Evolutionary conservation across 2,888 invertebrate species (phyloP).

Genomic region (Heliothis peltigera): DNA sequence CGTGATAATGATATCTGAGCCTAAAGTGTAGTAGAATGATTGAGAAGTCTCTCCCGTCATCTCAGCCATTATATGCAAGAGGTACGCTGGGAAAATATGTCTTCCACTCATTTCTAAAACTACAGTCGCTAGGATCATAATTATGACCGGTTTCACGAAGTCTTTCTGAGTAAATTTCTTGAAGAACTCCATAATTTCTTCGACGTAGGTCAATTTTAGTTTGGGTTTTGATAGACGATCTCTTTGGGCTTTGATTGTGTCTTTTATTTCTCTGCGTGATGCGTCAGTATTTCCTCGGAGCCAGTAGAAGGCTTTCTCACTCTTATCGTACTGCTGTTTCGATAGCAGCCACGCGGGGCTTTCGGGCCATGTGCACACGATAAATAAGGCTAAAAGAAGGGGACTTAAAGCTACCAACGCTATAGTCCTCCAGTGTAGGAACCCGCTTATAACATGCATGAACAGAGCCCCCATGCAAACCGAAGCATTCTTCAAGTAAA

Average conservation of each 20-base stretch:
- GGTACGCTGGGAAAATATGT: constrained; percentile 72
- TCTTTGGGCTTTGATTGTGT: constrained; percentile 50
- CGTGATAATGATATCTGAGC: constrained; percentile 69
- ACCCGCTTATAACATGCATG: constrained; percentile 59
- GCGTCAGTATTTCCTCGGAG: constrained; percentile 83
- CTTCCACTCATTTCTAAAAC: constrained; percentile 70
- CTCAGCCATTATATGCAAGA: constrained; percentile 65
- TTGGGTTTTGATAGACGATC: constrained; percentile 25
- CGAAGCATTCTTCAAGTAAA: constrained; percentile 65
- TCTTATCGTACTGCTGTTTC: constrained; percentile 48
- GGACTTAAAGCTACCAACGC: constrained; percentile 59
- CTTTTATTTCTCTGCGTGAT: constrained; percentile 66
- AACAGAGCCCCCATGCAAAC: constrained; percentile 52
- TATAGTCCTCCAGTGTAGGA: constrained; percentile 62
- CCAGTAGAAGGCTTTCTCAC: constrained; percentile 76
- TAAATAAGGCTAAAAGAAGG: constrained; percentile 31
- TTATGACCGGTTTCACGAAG: constrained; percentile 64
- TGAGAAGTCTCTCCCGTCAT: constrained; percentile 65
- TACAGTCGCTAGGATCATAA: constrained; percentile 63
- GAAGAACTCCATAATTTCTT: constrained; percentile 24
- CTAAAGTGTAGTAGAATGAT: constrained; percentile 68
- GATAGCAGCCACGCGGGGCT: constrained; percentile 63
- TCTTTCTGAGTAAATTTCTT: constrained; percentile 50
- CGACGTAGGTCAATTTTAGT: constrained; percentile 2
- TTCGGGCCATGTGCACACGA: constrained; percentile 64